These are phyloP conservation scores for Hepsetus odoe DNA, from an alignment of 2,113 vertebrate genomes.

Conservation along the genomic window DNA sequence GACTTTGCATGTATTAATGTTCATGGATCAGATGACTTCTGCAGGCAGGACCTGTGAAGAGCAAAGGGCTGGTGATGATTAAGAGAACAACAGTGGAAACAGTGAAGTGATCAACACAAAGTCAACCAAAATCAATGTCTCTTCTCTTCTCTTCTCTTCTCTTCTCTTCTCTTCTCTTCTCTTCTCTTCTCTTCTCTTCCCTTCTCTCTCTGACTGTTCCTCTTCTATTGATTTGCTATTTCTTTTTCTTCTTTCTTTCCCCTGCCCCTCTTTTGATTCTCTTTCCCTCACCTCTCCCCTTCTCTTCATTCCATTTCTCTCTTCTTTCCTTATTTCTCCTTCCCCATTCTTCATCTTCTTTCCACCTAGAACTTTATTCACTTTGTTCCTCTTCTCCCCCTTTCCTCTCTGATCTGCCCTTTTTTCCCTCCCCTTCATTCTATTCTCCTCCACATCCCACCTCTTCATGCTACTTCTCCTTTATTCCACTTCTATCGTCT, in stretches of 20 bases:
- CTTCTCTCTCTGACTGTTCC: background rate
- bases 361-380: background rate
- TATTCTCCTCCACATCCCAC: too few relatives aligned
- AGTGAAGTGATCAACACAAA: background rate
- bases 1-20: slow-evolving; percentile 14
- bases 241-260: background rate
- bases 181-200: background rate
- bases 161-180: background rate
- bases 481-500: background rate
- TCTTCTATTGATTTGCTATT: background rate
- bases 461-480: background rate
- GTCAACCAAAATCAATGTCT: background rate
- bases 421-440: background rate
- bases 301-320: background rate
- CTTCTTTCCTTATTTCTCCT: background rate
- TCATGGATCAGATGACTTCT: background rate
- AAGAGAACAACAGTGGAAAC: background rate
- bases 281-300: background rate
- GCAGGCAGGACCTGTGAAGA: background rate
- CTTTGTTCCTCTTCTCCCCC: background rate
- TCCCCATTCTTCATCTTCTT: background rate
- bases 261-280: too few relatives aligned
- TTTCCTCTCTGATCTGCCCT: background rate
- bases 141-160: background rate
- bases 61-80: background rate